Base-by-base conservation (phyloP, 2,113 vertebrate species). In the Charadrius vociferus region DNA sequence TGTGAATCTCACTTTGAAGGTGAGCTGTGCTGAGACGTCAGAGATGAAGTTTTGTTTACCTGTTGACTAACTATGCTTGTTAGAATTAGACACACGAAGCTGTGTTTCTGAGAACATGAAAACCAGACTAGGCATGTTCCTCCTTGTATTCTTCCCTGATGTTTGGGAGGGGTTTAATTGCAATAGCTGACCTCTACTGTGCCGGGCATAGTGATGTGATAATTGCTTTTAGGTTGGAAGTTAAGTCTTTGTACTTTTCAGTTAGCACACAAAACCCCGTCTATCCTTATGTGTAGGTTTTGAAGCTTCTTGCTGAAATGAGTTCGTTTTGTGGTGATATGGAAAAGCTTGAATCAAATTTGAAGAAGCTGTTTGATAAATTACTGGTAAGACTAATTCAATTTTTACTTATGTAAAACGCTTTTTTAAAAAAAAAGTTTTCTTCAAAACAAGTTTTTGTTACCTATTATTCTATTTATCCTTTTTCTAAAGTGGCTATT, bases 261-360 rank as follows among this genome's bases (percentile, higher is more conserved):
- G 29, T 77, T 85, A 80, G 65, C 58, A n/a, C 12, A 56, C 9
- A 67, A 39, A 91, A 91, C 65, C 34, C 3, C 1, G 1, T 3
- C 49, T 75, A 1, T 89, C 47, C 22, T 96, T 71, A 55, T 36
- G 21, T 95, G 26, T 93, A 99, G 99, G 99, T 99, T 88, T 98
- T 99, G 95, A 99, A 99, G 97, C 98, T 99, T 82, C 97, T 99
- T 98, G 99, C 99, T 58, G 99, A 99, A 96, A 99, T 99, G 99
- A 99, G 99, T 97, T 99, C 99, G 1, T 99, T 98, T 97, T 99
- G 99, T 97, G 99, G 99, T 7, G 99, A 99, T 94, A 99, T 99
- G 99, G 99, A 99, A 65, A 99, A 99, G 92, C 98, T 99, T 88
- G 99, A 99, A 98, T 98, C 98, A 95, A 99, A 99, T 96, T 98